Conservation (phyloP, 2,797 vertebrate species). For the Neomorphus geoffroyi region DNA sequence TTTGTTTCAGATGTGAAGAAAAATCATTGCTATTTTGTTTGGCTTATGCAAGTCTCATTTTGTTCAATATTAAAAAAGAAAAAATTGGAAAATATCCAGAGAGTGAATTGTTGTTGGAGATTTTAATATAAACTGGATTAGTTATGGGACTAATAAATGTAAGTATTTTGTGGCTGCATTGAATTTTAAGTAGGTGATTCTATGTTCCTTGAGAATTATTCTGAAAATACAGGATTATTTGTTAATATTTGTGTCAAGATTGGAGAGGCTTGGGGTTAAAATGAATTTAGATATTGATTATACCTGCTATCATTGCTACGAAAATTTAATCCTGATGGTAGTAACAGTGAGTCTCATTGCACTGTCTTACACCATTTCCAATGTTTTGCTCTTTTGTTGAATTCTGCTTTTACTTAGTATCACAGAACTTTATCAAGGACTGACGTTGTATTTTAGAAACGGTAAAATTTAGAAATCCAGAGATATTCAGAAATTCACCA, state of each 20-base stretch:
- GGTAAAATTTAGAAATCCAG: background rate
- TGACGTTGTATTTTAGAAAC: background rate
- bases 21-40: constrained; percentile 34
- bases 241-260: background rate
- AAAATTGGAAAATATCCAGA: background rate
- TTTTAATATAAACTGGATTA: constrained; percentile 64
- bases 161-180: background rate
- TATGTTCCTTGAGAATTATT: constrained; percentile 6
- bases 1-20: constrained; percentile 9
- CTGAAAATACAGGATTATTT: constrained; percentile 18
- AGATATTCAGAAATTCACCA: background rate
- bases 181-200: constrained; percentile 48
- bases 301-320: background rate
- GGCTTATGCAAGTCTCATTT: background rate
- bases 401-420: background rate
- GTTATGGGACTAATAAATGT: constrained; percentile 41
- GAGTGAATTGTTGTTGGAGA: constrained; percentile 14
- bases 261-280: constrained; percentile 13
- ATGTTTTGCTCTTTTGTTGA: background rate
- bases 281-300: background rate
- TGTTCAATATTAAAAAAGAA: background rate
- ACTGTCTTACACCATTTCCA: background rate
- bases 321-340: constrained; percentile 4
- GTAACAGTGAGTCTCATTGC: background rate
- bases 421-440: background rate